phyloP scores from a whole-genome alignment of 1,140 invertebrate genomes.

The Glossosoma conforme region DNA sequence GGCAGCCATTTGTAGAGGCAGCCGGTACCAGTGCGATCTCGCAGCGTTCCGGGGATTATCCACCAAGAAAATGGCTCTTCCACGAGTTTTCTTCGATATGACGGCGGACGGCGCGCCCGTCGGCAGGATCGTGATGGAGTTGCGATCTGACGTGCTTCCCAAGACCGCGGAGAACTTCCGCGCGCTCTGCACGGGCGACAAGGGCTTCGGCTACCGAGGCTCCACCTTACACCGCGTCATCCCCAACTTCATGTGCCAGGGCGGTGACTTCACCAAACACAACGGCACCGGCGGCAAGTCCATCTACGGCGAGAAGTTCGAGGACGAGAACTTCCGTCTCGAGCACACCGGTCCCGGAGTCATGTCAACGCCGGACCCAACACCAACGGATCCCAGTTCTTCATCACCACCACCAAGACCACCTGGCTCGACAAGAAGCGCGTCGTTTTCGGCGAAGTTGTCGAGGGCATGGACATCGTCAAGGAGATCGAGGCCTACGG shows the following conservation, averaged over 20 bases:
- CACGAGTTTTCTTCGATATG: constrained; percentile 62
- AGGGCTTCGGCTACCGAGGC: constrained; percentile 74
- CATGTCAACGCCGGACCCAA: constrained; percentile 70
- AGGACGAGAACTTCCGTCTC: constrained; percentile 76
- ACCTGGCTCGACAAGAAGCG: constrained; percentile 79
- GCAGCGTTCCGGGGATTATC: constrained; percentile 16
- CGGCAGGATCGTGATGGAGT: constrained; percentile 70
- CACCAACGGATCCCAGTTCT: constrained; percentile 84
- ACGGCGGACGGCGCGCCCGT: constrained; percentile 57
- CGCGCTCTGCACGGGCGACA: constrained; percentile 75
- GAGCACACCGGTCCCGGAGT: constrained; percentile 70
- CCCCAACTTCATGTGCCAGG: constrained; percentile 83
- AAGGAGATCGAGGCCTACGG: constrained; percentile 67
- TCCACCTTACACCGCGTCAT: constrained; percentile 81
- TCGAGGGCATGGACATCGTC: constrained; percentile 80
- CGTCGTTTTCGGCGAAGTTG: constrained; percentile 80
- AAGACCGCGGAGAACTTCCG: constrained; percentile 78
- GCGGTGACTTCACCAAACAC: constrained; percentile 72
- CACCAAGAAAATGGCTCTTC: constrained; percentile 71
- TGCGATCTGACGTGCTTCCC: constrained; percentile 68
- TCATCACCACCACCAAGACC: constrained; percentile 75
- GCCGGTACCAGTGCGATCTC: constrained; percentile 17
- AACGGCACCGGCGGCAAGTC: constrained; percentile 79
- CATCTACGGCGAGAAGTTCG: constrained; percentile 74
- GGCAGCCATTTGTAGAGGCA: constrained; percentile 21